Evolutionary conservation across 2,797 vertebrate species (phyloP).

Genomic region (Tenualosa ilisha): DNA sequence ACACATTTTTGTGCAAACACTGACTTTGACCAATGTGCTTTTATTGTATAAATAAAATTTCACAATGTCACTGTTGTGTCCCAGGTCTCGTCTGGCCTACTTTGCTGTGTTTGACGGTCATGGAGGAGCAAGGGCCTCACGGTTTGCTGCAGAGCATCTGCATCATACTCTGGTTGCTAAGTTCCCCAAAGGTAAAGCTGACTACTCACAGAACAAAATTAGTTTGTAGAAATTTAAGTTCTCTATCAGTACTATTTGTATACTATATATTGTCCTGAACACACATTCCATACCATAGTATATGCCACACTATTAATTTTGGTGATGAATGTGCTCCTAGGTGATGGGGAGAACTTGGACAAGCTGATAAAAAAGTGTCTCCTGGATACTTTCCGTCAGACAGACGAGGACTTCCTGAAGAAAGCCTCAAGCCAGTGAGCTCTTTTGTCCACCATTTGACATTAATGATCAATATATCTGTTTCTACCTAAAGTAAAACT

Average conservation of each 20-base stretch:
- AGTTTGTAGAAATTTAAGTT: too few species aligned
- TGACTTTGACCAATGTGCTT: too few species aligned
- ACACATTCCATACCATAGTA: neutral
- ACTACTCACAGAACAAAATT: neutral
- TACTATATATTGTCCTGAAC: neutral
- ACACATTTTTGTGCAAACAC: too few species aligned
- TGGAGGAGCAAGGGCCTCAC: slow-evolving; percentile 87
- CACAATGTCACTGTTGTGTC: neutral
- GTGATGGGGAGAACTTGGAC: slow-evolving; percentile 83
- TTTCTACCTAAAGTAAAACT: too few species aligned
- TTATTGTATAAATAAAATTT: neutral
- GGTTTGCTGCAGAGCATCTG: slow-evolving; percentile 89
- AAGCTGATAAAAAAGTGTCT: slow-evolving; percentile 91
- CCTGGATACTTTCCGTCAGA: slow-evolving; percentile 89
- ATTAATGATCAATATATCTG: neutral
- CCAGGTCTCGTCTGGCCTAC: slow-evolving; percentile 84
- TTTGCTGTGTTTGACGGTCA: slow-evolving; percentile 97
- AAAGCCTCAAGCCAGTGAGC: slow-evolving; percentile 95
- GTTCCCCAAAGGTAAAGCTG: slow-evolving; percentile 84
- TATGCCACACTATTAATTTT: neutral
- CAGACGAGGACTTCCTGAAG: slow-evolving; percentile 93
- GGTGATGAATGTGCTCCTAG: slow-evolving; percentile 61
- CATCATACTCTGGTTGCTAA: slow-evolving; percentile 86
- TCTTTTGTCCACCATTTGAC: neutral
- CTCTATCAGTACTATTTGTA: too few species aligned